Percentiles rank a stretch among this genome's conserved stretches.
Conservation (phyloP, 1,140 invertebrate genomes). For the Bombus waltoni region DNA sequence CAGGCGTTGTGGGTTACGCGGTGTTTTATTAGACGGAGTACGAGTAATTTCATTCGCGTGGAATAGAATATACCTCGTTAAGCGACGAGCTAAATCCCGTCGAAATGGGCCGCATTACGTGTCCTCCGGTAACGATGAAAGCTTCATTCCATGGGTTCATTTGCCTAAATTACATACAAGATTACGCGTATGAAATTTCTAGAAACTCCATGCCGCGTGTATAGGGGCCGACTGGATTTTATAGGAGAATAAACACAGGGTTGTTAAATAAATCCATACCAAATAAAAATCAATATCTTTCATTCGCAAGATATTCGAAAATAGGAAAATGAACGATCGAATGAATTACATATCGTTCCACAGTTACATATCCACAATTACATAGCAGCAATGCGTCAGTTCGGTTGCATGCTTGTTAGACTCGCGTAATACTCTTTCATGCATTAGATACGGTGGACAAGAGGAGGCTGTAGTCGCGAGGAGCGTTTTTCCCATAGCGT, state of each 20-base stretch:
- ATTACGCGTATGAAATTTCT: conserved; percentile 1
- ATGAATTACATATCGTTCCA: neutral
- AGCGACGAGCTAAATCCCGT: conserved; percentile 10
- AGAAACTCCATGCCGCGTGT: too few relatives aligned
- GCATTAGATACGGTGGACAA: conserved; percentile 22
- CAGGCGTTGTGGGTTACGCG: conserved; percentile 12
- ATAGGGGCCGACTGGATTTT: neutral
- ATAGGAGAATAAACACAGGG: neutral
- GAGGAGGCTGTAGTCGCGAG: neutral
- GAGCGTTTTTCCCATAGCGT: conserved; percentile 40
- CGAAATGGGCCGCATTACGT: conserved; percentile 15
- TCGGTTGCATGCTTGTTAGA: neutral
- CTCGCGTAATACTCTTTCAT: conserved; percentile 38
- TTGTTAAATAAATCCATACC: too few relatives aligned
- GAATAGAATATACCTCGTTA: conserved; percentile 39
- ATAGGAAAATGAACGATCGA: neutral
- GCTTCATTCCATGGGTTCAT: neutral
- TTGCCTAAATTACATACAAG: conserved; percentile 27
- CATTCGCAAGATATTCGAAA: too few relatives aligned
- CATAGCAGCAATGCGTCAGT: neutral
- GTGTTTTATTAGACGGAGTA: conserved; percentile 37
- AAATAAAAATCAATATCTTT: neutral
- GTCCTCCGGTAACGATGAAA: conserved; percentile 6
- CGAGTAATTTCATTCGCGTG: conserved; percentile 31
- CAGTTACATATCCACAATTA: neutral